phyloP scores from a whole-genome alignment of 2,797 vertebrate species.

The Eidolon dupreanum region DNA sequence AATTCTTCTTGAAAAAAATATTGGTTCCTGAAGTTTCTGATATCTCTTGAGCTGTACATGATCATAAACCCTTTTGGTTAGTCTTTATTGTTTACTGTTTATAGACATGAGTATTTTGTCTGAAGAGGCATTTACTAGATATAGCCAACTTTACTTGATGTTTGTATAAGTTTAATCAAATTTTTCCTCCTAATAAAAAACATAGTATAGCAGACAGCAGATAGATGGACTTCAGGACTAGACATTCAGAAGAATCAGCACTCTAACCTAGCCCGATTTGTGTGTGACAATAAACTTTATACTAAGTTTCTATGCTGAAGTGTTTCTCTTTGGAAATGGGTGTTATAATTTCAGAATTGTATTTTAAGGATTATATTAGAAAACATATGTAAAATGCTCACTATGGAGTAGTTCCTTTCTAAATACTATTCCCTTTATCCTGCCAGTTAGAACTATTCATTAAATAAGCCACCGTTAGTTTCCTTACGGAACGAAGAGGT shows the following conservation, averaged over 20 bases:
- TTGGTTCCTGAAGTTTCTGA: neutral
- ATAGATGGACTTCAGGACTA: neutral
- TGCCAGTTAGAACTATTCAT: constrained; percentile 44
- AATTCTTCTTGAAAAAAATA: neutral
- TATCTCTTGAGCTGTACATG: neutral
- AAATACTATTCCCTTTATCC: neutral
- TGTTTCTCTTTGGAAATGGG: neutral
- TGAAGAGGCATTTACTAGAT: neutral
- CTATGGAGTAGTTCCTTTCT: neutral
- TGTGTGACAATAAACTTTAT: neutral
- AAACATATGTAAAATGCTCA: constrained; percentile 12
- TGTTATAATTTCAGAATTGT: neutral
- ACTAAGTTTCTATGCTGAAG: neutral
- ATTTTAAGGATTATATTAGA: neutral
- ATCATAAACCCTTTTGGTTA: neutral
- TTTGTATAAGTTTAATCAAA: neutral
- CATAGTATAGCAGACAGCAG: neutral
- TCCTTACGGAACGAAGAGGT: constrained; percentile 54
- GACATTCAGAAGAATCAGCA: neutral
- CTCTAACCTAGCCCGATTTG: neutral
- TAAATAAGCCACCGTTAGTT: neutral
- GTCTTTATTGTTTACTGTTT: neutral
- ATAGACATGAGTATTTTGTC: neutral
- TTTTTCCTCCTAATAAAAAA: neutral
- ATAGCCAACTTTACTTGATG: neutral